Percentiles rank a stretch among this genome's conserved stretches.
Evolutionary conservation across 2,888 invertebrate species (phyloP).

Genomic region (Carterocephalus palaemon): DNA sequence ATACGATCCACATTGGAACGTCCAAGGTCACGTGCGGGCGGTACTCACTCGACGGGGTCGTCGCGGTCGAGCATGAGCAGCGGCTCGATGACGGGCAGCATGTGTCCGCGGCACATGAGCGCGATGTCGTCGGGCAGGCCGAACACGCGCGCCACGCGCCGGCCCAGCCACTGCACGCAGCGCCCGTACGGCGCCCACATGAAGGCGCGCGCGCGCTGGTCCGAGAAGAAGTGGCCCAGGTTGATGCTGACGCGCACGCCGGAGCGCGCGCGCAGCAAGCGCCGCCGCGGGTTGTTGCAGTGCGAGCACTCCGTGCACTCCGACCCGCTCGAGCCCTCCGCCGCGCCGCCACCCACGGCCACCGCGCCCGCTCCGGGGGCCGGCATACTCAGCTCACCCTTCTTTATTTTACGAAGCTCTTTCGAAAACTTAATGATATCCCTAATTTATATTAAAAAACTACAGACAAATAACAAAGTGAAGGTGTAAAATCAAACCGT

Average conservation of each 20-base stretch:
- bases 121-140: constrained; percentile 35
- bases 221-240: constrained; percentile 45
- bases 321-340: constrained; percentile 6
- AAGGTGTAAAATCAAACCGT: background rate
- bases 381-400: background rate
- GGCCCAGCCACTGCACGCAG: constrained; percentile 47
- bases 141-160: constrained; percentile 46
- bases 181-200: constrained; percentile 33
- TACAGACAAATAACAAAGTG: background rate
- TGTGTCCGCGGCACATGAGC: constrained; percentile 42
- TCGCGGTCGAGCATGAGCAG: constrained; percentile 48
- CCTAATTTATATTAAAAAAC: background rate
- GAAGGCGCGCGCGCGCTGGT: constrained; percentile 42
- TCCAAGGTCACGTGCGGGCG: too few species aligned
- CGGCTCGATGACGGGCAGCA: constrained; percentile 57
- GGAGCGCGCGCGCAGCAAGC: background rate
- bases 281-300: background rate
- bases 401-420: background rate
- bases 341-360: too few species aligned
- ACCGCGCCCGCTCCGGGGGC: background rate
- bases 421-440: background rate
- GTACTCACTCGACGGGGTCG: constrained; percentile 50
- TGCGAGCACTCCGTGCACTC: constrained; percentile 12
- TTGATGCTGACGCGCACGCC: constrained; percentile 48
- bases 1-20: background rate